A percentile compares a stretch with the other conserved stretches of the same genome.
Conservation (phyloP, 2,888 invertebrate species). For the Penaeus monodon region DNA sequence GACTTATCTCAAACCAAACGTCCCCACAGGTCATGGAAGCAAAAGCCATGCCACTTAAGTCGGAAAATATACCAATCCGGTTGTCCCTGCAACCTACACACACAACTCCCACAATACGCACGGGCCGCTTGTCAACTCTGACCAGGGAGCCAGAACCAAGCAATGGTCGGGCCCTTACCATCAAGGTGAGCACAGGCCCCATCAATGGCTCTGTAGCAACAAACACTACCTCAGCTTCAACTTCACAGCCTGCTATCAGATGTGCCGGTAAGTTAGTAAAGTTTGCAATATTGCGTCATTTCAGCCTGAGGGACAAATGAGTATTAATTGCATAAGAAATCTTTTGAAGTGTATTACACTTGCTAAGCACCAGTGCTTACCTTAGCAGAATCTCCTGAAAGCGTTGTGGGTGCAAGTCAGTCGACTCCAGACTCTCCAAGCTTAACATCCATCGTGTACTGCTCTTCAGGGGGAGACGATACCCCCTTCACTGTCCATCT, state of each 20-base stretch:
- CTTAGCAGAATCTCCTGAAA: not conserved
- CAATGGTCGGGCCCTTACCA: conserved; percentile 32
- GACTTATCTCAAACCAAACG: too few species aligned
- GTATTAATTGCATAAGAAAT: too few species aligned
- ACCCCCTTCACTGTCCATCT: conserved; percentile 46
- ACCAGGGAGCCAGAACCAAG: not conserved
- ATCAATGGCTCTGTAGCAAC: conserved; percentile 12
- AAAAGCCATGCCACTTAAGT: too few species aligned
- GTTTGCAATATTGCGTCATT: too few species aligned
- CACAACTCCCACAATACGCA: not conserved
- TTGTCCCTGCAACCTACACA: too few species aligned
- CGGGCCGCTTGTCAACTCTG: not conserved
- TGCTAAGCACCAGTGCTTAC: too few species aligned
- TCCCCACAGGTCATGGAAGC: too few species aligned
- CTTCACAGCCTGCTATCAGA: not conserved
- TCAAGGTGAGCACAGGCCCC: conserved; percentile 44
- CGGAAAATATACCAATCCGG: too few species aligned
- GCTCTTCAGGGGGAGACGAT: conserved; percentile 33
- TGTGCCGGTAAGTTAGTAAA: too few species aligned
- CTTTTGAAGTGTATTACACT: too few species aligned
- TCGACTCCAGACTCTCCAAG: conserved; percentile 16
- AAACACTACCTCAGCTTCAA: not conserved
- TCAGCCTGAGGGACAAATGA: too few species aligned
- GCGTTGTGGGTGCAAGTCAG: not conserved
- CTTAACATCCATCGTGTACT: conserved; percentile 50